Base-by-base conservation (phyloP, 2,113 vertebrate species). In the Puffinus mauretanicus region DNA sequence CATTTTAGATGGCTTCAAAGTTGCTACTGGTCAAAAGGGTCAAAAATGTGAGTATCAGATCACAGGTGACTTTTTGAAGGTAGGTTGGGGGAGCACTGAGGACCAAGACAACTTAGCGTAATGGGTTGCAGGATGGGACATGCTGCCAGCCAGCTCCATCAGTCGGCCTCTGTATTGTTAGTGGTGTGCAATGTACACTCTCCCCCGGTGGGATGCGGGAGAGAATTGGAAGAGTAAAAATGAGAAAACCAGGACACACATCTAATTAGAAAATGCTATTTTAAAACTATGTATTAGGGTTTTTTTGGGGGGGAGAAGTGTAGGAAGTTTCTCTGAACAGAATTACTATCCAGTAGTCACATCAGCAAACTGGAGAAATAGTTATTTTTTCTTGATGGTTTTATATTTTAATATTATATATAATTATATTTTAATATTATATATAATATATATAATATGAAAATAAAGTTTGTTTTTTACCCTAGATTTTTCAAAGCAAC, bases 351-450 rank as follows among this genome's bases (percentile, higher is more conserved):
- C 13, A 62, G 3, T n/a, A 71, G 2, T 6, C 7, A 78, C 42
- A 79, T 47, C 18, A 84, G 7, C 1, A 66, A 64, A 71, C 7
- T 46, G 5, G 5, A 29, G 17, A 94, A 88, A 65, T 17, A 44
- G 2, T 1, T 0, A 3, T 21, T 29, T 75, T 58, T 64, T 51
- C 9, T 9, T 42, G 7, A 36, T 40, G 6, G 32, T n/a, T 32
- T 11, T 54, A 12, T 16, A 40, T 44, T 67, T 81, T 38, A 54
- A 46, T 54, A 51, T 36, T 38, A 38, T 38, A 38, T 38, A 38
- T 38, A 38, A 38, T 38, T 38, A 38, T 38, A 38, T 38, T 38
- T 38, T 38, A 5, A 32, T 34, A 30, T 19, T 52, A n/a, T 22
- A 17, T 32, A 46, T 40, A 40, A 40, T 11, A 52, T 44, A 30